phyloP scores from a whole-genome alignment of 2,888 invertebrate species.

The Nineta flava region DNA sequence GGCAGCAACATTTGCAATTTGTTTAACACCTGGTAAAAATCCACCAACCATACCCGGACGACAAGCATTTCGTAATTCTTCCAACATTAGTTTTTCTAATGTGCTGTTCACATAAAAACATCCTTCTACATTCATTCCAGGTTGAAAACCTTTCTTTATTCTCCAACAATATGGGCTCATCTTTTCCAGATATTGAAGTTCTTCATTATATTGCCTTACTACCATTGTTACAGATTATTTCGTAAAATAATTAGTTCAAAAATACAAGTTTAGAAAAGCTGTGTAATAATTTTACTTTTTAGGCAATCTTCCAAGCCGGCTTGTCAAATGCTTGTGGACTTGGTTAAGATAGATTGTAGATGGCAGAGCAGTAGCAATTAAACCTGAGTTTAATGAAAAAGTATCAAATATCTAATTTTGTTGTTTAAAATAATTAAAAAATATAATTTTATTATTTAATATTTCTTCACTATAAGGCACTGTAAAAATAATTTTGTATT shows the following conservation, averaged over 20 bases:
- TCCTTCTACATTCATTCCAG: constrained; percentile 99
- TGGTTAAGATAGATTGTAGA: too few relatives aligned
- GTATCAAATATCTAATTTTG: too few relatives aligned
- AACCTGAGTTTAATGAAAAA: too few relatives aligned
- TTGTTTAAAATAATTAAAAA: too few relatives aligned
- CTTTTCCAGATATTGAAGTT: constrained; percentile 83
- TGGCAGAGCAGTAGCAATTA: too few relatives aligned
- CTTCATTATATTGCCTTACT: constrained; percentile 81
- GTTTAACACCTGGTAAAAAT: constrained; percentile 95
- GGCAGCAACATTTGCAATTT: constrained; percentile 98
- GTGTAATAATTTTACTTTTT: too few relatives aligned
- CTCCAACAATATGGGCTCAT: constrained; percentile 71
- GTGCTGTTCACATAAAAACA: constrained; percentile 88
- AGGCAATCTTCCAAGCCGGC: too few relatives aligned
- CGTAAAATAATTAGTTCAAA: neutral
- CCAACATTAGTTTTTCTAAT: constrained; percentile 91
- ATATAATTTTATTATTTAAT: too few relatives aligned
- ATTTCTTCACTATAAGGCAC: too few relatives aligned
- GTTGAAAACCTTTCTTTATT: constrained; percentile 97
- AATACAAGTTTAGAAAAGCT: too few relatives aligned
- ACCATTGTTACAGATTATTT: constrained; percentile 45
- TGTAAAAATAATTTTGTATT: too few relatives aligned
- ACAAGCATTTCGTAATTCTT: constrained; percentile 83
- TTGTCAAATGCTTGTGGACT: too few relatives aligned
- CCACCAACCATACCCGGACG: constrained; percentile 84